A percentile compares a stretch with the other conserved stretches of the same genome.
These are phyloP conservation scores for Ichneumon xanthorius DNA, from an alignment of 2,888 invertebrate species.

Conservation along the genomic window DNA sequence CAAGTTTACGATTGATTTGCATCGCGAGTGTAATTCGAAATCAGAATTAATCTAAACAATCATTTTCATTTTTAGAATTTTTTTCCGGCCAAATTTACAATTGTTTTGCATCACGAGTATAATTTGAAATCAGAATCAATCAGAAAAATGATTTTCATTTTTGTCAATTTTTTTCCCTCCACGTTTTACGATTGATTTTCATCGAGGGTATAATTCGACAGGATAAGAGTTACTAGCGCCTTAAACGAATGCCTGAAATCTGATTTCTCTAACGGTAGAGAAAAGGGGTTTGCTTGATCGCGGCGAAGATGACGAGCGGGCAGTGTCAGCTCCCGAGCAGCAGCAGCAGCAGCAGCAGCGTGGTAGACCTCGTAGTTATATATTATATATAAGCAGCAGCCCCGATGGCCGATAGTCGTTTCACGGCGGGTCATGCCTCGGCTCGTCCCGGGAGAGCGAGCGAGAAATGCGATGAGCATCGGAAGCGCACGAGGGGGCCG, in stretches of 20 bases:
- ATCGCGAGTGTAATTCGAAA: too few species aligned
- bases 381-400: slow-evolving; percentile 29
- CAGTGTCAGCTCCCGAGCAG: slow-evolving; percentile 6
- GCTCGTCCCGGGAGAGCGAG: slow-evolving; percentile 5
- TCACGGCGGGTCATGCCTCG: slow-evolving; percentile 46
- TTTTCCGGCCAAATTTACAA: too few species aligned
- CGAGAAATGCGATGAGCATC: slow-evolving; percentile 18
- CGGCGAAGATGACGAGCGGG: slow-evolving; percentile 33
- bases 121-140: background rate
- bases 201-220: background rate
- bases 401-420: slow-evolving; percentile 54
- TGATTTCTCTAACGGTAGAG: slow-evolving; percentile 47
- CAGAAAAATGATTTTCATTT: background rate
- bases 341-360: background rate
- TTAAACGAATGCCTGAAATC: background rate
- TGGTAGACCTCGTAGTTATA: slow-evolving; percentile 40
- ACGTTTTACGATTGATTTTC: background rate
- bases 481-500: slow-evolving; percentile 29
- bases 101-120: background rate
- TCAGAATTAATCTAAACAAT: too few species aligned
- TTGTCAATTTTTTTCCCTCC: background rate
- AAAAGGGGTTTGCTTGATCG: slow-evolving; percentile 34
- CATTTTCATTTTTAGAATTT: too few species aligned
- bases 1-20: too few species aligned
- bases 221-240: too few species aligned